These are phyloP conservation scores for Cerastis leucographa DNA, from an alignment of 2,888 invertebrate species.

Conservation along the genomic window DNA sequence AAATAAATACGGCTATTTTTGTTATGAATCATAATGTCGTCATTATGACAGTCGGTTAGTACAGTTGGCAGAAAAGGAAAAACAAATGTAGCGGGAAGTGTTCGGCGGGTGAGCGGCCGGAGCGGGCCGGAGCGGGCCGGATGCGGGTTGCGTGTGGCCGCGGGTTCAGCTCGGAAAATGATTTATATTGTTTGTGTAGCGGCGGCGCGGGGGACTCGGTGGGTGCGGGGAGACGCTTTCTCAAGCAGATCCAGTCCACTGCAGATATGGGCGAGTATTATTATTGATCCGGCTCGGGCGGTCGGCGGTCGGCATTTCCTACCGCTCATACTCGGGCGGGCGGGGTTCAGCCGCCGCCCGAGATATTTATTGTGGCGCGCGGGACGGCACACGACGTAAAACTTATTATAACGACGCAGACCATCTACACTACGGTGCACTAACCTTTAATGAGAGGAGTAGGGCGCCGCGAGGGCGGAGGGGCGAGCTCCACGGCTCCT, in stretches of 20 bases:
- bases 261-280: conserved; percentile 91
- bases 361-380: conserved; percentile 87
- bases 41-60: too few species aligned
- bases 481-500: conserved; percentile 80
- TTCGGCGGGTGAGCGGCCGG: conserved; percentile 44
- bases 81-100: conserved; percentile 50
- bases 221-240: conserved; percentile 81
- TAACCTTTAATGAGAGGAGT: conserved; percentile 84
- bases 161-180: conserved; percentile 86
- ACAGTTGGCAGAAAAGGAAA: conserved; percentile 39
- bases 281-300: conserved; percentile 89
- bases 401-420: conserved; percentile 84
- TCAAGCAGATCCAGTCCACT: conserved; percentile 90
- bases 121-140: conserved; percentile 65
- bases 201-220: conserved; percentile 66
- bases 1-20: conserved; percentile 9
- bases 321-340: conserved; percentile 87
- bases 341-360: conserved; percentile 78
- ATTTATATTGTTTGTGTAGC: conserved; percentile 90
- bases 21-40: not conserved
- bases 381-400: conserved; percentile 84
- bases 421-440: conserved; percentile 82
- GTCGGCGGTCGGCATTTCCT: conserved; percentile 87
- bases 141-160: conserved; percentile 79
- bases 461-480: conserved; percentile 77